Conservation (phyloP, 2,113 vertebrate genomes). For the Hemicordylus capensis region DNA sequence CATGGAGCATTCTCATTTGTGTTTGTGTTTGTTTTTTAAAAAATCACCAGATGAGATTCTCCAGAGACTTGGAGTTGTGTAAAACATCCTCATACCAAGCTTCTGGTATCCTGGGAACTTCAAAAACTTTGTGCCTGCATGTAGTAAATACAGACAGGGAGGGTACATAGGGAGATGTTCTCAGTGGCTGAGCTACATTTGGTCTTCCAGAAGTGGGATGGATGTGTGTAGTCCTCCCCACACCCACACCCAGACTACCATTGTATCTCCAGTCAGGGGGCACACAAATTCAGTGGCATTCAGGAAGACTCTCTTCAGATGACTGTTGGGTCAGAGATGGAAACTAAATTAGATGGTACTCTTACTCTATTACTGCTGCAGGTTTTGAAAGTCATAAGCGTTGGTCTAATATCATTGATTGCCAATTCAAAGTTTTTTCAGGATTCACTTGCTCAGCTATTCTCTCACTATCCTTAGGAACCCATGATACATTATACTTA, state of each 20-base stretch:
- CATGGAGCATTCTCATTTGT: neutral
- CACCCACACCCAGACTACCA: too few relatives aligned
- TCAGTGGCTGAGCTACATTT: too few relatives aligned
- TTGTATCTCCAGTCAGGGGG: too few relatives aligned
- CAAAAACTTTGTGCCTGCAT: too few relatives aligned
- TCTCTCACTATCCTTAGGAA: constrained; percentile 43
- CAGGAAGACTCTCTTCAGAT: too few relatives aligned
- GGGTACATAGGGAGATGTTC: neutral
- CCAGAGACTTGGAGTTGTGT: neutral
- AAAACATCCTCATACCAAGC: too few relatives aligned
- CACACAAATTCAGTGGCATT: too few relatives aligned
- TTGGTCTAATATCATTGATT: constrained; percentile 48
- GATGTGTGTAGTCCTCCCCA: too few relatives aligned
- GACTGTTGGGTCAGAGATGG: too few relatives aligned
- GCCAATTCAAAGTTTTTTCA: constrained; percentile 39
- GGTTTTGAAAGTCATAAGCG: constrained; percentile 44
- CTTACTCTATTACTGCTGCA: too few relatives aligned
- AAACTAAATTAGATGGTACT: constrained; percentile 21
- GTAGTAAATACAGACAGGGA: neutral
- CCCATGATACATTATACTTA: constrained; percentile 1
- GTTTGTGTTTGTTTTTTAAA: neutral
- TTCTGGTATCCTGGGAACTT: too few relatives aligned
- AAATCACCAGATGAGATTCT: neutral
- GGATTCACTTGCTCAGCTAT: constrained; percentile 29
- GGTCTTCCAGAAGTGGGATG: too few relatives aligned